Percentiles rank a stretch among this genome's conserved stretches.
Evolutionary conservation across 2,113 vertebrate genomes (phyloP).

Genomic region (Merops nubicus): DNA sequence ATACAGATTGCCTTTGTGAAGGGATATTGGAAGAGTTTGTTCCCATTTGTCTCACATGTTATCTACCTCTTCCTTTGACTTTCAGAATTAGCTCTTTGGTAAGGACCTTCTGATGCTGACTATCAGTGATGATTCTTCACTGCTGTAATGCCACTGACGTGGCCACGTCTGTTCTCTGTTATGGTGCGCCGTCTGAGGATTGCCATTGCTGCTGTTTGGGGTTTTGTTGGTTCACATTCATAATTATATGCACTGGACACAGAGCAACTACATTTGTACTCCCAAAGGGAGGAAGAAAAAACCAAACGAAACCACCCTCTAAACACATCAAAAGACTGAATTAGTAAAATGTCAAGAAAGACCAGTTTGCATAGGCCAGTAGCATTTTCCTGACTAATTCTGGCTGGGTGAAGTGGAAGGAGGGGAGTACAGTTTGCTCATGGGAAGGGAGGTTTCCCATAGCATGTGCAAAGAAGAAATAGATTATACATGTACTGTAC

Average conservation of each 20-base stretch:
- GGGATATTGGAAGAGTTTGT: neutral
- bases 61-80: neutral
- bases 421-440: neutral
- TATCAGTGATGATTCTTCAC: neutral
- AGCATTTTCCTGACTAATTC: neutral
- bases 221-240: neutral
- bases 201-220: accelerated
- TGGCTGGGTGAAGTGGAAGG: neutral
- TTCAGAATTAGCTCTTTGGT: neutral
- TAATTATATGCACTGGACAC: neutral
- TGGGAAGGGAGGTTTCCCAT: neutral
- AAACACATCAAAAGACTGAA: neutral
- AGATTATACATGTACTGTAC: neutral
- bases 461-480: neutral
- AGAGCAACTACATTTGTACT: neutral
- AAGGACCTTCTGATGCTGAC: neutral
- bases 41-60: neutral
- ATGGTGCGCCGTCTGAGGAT: neutral
- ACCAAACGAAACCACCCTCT: neutral
- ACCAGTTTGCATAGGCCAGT: neutral
- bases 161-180: neutral
- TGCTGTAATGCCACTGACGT: neutral
- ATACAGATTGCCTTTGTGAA: neutral
- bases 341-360: neutral
- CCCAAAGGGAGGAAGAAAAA: accelerated